Base-by-base conservation (phyloP, 2,888 invertebrate species). In the Hermaeophaga mercurialis region DNA sequence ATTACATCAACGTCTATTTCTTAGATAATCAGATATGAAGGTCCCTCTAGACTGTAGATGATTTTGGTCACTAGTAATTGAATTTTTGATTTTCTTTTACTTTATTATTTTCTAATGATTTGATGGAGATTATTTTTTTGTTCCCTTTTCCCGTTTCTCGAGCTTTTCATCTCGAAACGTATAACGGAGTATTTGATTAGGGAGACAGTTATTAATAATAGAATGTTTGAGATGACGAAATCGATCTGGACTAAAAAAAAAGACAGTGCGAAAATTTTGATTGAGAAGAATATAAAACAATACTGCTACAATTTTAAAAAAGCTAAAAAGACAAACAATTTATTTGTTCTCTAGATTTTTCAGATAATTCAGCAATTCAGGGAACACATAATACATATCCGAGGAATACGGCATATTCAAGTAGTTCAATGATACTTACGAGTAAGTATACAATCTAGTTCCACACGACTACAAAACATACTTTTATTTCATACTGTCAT, bases 1-100 rank as follows among this genome's bases (percentile, higher is more conserved):
- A 38, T 38, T 38, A 38, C 17, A 38, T 38, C 18, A 38, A 12
- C n/a, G 9, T 17, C 18, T 15, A 8, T 38, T 38, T 38, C 15
- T 38, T 17, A 38, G 38, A 38, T 38, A 38, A 38, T 38, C 15
- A 1, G 38, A 38, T 38, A 38, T 34, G 34, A 34, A 15, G 34
- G 9, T 7, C 33, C 33, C 33, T 33, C 36, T 36, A 9, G 26
- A 26, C 33, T 33, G 4, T n/a, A 2, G 15, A 12, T 17, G 38
- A 38, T 38, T 34, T 38, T 38, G 38, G 38, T 38, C 38, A 38
- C 18, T 38, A 9, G 15, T 38, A 38, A 38, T 38, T 38, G 38
- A 17, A 38, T 38, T 38, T 38, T 38, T 38, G 3, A 38, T 18
- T 15, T 15, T 36, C 14, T 9, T 14, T 9, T 36, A 2, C 17